A percentile compares a stretch with the other conserved stretches of the same genome.
Evolutionary conservation across 1,140 invertebrate genomes (phyloP).

Genomic region (Meloidogyne floridensis): DNA sequence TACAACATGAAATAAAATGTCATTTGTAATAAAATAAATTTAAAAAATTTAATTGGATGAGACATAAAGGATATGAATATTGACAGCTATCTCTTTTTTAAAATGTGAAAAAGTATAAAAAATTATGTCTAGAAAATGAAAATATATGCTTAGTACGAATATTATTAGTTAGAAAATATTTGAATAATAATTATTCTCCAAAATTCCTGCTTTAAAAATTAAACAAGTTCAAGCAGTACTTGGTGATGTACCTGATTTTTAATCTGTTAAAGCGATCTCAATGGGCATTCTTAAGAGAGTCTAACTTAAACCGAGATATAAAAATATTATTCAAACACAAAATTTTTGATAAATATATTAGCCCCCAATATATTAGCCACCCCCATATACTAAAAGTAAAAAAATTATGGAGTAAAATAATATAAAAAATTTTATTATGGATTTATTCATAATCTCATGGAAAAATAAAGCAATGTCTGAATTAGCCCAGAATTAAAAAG

Average conservation of each 20-base stretch:
- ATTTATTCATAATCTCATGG: not conserved
- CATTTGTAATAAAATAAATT: not conserved
- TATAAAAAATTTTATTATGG: not conserved
- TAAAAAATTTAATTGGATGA: not conserved
- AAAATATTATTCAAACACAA: too few species aligned
- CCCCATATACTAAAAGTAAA: not conserved
- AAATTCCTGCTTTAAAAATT: too few species aligned
- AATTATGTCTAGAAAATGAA: not conserved
- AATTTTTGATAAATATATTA: too few species aligned
- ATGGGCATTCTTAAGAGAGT: too few species aligned
- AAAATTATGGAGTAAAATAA: not conserved
- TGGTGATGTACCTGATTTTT: too few species aligned
- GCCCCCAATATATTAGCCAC: too few species aligned
- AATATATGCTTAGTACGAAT: not conserved
- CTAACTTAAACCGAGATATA: too few species aligned
- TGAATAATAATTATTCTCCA: too few species aligned
- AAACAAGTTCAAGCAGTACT: too few species aligned
- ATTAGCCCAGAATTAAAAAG: slow-evolving; percentile 1
- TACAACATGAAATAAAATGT: not conserved
- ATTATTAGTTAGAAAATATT: not conserved
- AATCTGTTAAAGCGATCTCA: too few species aligned
- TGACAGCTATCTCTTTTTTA: not conserved
- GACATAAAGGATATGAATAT: not conserved
- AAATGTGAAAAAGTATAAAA: not conserved
- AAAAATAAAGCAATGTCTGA: not conserved